Conservation (phyloP, 2,113 vertebrate genomes). For the Echinops telfairi region DNA sequence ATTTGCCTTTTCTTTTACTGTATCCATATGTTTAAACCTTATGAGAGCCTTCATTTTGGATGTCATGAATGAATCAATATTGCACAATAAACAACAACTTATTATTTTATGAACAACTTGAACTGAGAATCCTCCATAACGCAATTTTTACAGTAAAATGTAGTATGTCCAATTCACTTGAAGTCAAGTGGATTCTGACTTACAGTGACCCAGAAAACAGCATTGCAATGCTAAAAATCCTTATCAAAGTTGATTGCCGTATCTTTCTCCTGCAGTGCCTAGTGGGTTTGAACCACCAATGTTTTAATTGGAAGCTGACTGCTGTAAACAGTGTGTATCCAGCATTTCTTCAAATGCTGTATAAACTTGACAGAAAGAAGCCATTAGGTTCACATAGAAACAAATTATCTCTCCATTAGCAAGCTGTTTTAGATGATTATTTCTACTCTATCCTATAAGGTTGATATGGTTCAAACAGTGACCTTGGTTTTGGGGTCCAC, state of each 20-base stretch:
- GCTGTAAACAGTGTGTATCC: too few relatives aligned
- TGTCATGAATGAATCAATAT: neutral
- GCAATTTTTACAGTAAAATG: neutral
- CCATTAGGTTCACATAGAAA: neutral
- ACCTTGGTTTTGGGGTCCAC: neutral
- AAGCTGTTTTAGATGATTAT: neutral
- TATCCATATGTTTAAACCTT: neutral
- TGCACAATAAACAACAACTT: neutral
- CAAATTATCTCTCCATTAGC: neutral
- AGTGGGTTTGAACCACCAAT: too few relatives aligned
- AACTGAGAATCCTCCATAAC: neutral
- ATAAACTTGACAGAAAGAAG: neutral
- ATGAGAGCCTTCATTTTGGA: neutral
- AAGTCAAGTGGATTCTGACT: too few relatives aligned
- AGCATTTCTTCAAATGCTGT: neutral
- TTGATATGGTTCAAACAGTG: neutral
- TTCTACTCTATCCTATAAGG: neutral
- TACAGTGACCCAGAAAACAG: too few relatives aligned
- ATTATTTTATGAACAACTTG: neutral
- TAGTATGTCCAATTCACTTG: too few relatives aligned
- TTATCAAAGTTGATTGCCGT: too few relatives aligned
- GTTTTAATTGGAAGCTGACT: too few relatives aligned
- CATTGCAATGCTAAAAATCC: too few relatives aligned
- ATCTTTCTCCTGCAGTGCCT: too few relatives aligned
- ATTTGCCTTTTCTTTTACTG: neutral